Base-by-base conservation (phyloP, 23 tunicate genomes). In the Corella eumyota region DNA sequence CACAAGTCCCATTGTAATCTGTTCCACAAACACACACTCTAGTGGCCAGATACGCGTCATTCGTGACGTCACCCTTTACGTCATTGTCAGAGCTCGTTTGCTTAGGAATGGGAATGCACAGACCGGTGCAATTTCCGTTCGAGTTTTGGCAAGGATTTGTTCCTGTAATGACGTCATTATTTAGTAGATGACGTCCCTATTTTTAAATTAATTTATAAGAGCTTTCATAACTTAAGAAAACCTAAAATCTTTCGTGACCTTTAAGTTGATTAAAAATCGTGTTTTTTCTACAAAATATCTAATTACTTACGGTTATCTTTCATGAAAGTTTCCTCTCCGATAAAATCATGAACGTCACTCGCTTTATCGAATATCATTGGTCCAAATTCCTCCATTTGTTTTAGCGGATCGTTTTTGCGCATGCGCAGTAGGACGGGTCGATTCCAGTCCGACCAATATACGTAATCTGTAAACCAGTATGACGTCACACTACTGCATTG, bases 391-490 rank as follows among this genome's bases (percentile, higher is more conserved):
- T 83, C 71, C 6, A 20, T 60, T n/a, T 25, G 7, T 25, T 27
- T 37, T 3, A 30, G 28, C 2, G 74, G 31, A 3, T 22, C 28
- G 30, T 58, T 28, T 22, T 58, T 66, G 30, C 51, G 48, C 63
- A 73, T 50, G 34, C 74, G 38, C 59, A 47, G 30, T 9, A 81
- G 50, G 5, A 64, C 13, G 9, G 73, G 74, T 17, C 49, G 27
- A 49, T 51, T 81, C 91, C 91, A 81, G 36, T 81, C 91, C 25
- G 91, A 61, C 80, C 80, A 81, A 49, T 65, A 81, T 22, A 81
- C 19, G 40, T 34, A 66, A 25, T 65, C 91, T 81, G 69, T 1
- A 11, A 69, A 22, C 50, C 17, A 56, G 57, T 20, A 63, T 36
- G 28, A 54, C 25, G 0, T n/a, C n/a, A n/a, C n/a, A n/a, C n/a